Evolutionary conservation across 2,888 invertebrate genomes (phyloP).

Genomic region (Odiellus spinosus): DNA sequence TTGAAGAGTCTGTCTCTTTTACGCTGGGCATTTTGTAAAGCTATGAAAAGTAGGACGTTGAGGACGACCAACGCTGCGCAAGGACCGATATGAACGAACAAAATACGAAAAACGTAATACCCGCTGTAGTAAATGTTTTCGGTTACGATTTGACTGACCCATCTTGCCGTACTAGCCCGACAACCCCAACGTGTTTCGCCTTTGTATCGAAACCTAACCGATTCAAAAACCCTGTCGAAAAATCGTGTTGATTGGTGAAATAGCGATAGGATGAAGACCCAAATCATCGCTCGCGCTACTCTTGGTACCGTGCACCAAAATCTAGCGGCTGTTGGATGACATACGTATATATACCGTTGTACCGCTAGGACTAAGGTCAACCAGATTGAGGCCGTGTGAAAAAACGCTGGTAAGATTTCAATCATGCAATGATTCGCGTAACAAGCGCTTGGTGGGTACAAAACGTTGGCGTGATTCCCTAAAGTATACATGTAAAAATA

Average conservation of each 20-base stretch:
- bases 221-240: constrained; percentile 49
- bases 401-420: constrained; percentile 53
- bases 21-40: constrained; percentile 66
- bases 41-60: constrained; percentile 68
- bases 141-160: constrained; percentile 50
- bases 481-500: constrained; percentile 82
- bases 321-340: constrained; percentile 73
- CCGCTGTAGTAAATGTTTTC: constrained; percentile 61
- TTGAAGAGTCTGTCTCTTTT: constrained; percentile 59
- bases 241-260: constrained; percentile 69
- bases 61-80: constrained; percentile 74
- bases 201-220: constrained; percentile 51
- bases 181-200: constrained; percentile 32
- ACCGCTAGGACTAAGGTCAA: constrained; percentile 74
- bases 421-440: constrained; percentile 49
- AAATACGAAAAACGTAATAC: constrained; percentile 59
- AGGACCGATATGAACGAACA: constrained; percentile 81
- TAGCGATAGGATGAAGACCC: constrained; percentile 60
- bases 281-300: constrained; percentile 58
- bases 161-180: constrained; percentile 38
- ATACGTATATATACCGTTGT: constrained; percentile 87
- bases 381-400: constrained; percentile 90
- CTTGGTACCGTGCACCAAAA: constrained; percentile 49
- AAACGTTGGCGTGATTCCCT: constrained; percentile 65
- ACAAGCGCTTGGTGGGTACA: constrained; percentile 57